phyloP scores from a whole-genome alignment of 2,113 vertebrate species.

The Mungos mungo region DNA sequence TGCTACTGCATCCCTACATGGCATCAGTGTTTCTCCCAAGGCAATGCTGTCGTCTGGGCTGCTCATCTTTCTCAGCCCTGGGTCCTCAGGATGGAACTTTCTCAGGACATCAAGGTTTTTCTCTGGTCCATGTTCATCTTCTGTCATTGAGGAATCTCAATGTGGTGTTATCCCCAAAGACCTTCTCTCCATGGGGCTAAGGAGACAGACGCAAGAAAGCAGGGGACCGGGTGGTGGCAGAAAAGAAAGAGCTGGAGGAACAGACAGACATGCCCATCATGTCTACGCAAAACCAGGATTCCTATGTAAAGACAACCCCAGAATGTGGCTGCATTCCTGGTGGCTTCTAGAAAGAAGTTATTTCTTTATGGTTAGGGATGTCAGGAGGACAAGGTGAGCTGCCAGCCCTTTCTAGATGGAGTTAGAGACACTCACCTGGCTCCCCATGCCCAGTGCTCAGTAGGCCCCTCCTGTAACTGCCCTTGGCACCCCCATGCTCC shows the following conservation, averaged over 20 bases:
- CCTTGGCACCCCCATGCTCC: background rate
- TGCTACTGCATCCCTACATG: background rate
- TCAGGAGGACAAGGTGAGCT: background rate
- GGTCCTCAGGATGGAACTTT: background rate
- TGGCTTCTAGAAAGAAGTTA: background rate
- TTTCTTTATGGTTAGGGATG: background rate
- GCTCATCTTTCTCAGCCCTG: background rate
- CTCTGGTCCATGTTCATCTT: background rate
- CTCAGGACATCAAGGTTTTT: background rate
- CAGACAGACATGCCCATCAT: background rate
- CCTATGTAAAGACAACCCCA: background rate
- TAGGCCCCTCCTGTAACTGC: background rate
- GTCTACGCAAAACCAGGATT: background rate
- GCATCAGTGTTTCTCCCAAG: background rate
- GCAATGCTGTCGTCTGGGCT: background rate
- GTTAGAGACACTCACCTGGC: background rate
- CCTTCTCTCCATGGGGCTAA: background rate
- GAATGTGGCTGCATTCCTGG: fast-evolving
- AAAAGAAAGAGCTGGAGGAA: background rate
- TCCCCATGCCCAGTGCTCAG: background rate
- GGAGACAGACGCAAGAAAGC: background rate
- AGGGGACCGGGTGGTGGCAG: background rate
- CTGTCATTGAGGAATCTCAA: background rate
- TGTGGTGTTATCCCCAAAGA: background rate
- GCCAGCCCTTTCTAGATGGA: background rate